Evolutionary conservation across 2,113 vertebrate genomes (phyloP).

Genomic region (Coturnix japonica): DNA sequence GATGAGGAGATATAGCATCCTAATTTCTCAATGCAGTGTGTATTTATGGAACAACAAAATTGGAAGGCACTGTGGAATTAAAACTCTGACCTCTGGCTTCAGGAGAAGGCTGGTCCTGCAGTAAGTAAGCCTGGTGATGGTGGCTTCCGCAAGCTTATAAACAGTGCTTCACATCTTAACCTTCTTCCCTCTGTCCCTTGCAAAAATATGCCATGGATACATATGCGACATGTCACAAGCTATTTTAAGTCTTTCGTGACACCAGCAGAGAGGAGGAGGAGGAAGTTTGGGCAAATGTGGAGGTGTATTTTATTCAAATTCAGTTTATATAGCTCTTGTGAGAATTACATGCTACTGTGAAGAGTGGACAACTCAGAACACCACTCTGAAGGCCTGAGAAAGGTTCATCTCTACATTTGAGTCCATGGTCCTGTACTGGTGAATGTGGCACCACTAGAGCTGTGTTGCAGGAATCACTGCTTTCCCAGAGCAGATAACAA

Average conservation of each 20-base stretch:
- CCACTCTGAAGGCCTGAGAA: not conserved
- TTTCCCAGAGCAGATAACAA: not conserved
- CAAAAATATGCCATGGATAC: not conserved
- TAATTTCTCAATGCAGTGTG: not conserved
- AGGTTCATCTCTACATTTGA: rapidly evolving
- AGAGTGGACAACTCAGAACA: not conserved
- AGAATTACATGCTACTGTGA: not conserved
- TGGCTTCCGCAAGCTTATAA: not conserved
- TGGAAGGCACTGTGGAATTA: not conserved
- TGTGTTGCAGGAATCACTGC: not conserved
- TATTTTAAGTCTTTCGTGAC: constrained; percentile 36
- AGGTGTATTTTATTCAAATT: constrained; percentile 4
- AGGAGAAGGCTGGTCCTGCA: not conserved
- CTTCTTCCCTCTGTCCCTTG: not conserved
- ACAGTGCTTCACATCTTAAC: not conserved
- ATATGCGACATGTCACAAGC: not conserved
- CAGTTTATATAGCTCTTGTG: not conserved
- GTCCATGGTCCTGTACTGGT: rapidly evolving
- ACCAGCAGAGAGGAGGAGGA: not conserved
- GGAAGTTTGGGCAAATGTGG: constrained; percentile 10
- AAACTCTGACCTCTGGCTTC: not conserved
- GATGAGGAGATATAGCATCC: not conserved
- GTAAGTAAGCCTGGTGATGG: not conserved
- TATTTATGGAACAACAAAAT: constrained; percentile 31
- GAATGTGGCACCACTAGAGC: not conserved